A percentile compares a stretch with the other conserved stretches of the same genome.
These are phyloP conservation scores for Malacoraja senta DNA, from an alignment of 2,797 vertebrate species.

Conservation along the genomic window DNA sequence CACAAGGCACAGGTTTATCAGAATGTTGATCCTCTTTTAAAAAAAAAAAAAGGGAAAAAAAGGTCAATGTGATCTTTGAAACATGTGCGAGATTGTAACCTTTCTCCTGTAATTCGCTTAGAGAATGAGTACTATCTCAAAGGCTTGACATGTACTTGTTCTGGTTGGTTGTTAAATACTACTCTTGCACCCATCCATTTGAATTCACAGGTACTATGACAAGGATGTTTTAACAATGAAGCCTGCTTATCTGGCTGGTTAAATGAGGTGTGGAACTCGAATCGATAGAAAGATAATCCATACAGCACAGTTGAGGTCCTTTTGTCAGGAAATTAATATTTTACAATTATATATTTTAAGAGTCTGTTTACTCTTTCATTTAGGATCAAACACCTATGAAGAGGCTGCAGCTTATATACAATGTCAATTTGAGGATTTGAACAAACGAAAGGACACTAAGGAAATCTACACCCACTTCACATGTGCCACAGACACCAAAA, in stretches of 20 bases:
- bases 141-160: no score
- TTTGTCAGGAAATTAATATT: neutral
- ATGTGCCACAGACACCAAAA: slow-evolving; percentile 97
- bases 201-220: neutral
- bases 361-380: neutral
- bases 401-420: slow-evolving; percentile 96
- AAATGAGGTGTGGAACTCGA: neutral
- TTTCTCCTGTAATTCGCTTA: neutral
- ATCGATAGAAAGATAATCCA: neutral
- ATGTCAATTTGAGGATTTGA: slow-evolving; percentile 96
- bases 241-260: neutral
- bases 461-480: slow-evolving; percentile 99
- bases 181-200: neutral
- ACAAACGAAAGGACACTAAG: slow-evolving; percentile 97
- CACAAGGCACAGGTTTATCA: neutral
- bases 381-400: slow-evolving; percentile 95
- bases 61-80: neutral
- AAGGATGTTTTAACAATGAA: neutral
- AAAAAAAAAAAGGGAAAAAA: no score
- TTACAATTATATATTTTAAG: neutral
- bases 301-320: neutral
- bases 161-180: no score
- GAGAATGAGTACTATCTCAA: neutral
- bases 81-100: neutral
- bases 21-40: neutral